A percentile compares a stretch with the other conserved stretches of the same genome.
phyloP scores from a whole-genome alignment of 2,113 vertebrate species.

The Danionella cerebrum region DNA sequence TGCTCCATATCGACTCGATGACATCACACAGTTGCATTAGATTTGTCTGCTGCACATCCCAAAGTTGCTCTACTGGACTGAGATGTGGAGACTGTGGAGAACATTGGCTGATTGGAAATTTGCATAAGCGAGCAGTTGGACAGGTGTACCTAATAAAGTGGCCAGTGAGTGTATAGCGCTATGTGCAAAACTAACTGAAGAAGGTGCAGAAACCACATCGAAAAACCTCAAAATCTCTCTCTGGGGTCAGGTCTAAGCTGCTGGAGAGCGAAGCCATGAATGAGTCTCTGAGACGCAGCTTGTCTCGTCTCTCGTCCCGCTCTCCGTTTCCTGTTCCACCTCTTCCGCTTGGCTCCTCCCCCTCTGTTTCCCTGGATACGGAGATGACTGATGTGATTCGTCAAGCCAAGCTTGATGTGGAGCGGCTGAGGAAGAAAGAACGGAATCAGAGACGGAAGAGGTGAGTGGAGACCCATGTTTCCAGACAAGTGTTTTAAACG shows the following conservation, averaged over 20 bases:
- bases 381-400: conserved; percentile 83
- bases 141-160: too few species aligned
- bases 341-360: conserved; percentile 58
- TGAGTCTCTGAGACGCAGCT: conserved; percentile 80
- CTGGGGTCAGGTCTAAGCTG: conserved; percentile 74
- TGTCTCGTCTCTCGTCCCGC: conserved; percentile 69
- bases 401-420: conserved; percentile 85
- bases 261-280: conserved; percentile 96
- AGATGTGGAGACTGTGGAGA: too few species aligned
- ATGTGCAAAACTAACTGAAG: too few species aligned
- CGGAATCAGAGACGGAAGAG: conserved; percentile 80
- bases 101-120: too few species aligned
- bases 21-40: too few species aligned
- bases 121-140: too few species aligned
- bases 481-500: too few species aligned
- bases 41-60: too few species aligned
- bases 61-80: too few species aligned
- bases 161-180: too few species aligned
- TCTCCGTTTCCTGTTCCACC: conserved; percentile 54
- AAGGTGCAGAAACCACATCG: too few species aligned
- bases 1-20: too few species aligned
- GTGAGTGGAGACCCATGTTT: conserved; percentile 52
- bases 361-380: conserved; percentile 65
- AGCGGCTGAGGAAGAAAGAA: conserved; percentile 88
- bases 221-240: background rate